phyloP scores from a whole-genome alignment of 2,797 vertebrate genomes.

The Telmatherina bonti region DNA sequence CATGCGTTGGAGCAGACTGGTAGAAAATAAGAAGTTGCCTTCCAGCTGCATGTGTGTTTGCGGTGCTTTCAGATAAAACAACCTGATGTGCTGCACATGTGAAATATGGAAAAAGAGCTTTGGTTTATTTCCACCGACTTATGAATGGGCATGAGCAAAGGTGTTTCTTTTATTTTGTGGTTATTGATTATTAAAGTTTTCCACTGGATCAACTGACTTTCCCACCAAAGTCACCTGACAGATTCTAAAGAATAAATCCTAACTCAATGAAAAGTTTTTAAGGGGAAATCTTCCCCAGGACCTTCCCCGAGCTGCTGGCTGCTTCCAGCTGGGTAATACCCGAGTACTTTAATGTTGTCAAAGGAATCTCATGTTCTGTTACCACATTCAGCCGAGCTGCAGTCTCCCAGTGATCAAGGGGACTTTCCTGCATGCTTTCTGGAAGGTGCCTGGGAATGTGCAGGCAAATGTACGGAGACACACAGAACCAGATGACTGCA shows the following conservation, averaged over 20 bases:
- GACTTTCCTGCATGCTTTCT: constrained; percentile 70
- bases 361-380: constrained; percentile 76
- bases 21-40: constrained; percentile 20
- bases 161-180: constrained; percentile 33
- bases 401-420: constrained; percentile 75
- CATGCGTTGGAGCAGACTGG: constrained; percentile 39
- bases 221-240: constrained; percentile 59
- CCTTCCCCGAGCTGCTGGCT: constrained; percentile 64
- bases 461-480: constrained; percentile 77
- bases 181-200: constrained; percentile 69
- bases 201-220: constrained; percentile 66
- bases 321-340: constrained; percentile 71
- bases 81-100: constrained; percentile 45
- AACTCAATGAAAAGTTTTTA: constrained; percentile 59
- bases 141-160: neutral
- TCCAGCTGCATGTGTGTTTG: constrained; percentile 36
- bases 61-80: constrained; percentile 49
- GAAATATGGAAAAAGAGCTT: constrained; percentile 46
- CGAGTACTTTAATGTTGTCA: constrained; percentile 74
- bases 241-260: constrained; percentile 64
- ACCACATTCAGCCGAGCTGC: constrained; percentile 76
- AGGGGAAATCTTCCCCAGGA: constrained; percentile 61
- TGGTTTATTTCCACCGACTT: constrained; percentile 55
- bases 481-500: constrained; percentile 61
- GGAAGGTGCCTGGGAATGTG: constrained; percentile 75